phyloP scores from a whole-genome alignment of 2,113 vertebrate genomes.

The Semnopithecus entellus region DNA sequence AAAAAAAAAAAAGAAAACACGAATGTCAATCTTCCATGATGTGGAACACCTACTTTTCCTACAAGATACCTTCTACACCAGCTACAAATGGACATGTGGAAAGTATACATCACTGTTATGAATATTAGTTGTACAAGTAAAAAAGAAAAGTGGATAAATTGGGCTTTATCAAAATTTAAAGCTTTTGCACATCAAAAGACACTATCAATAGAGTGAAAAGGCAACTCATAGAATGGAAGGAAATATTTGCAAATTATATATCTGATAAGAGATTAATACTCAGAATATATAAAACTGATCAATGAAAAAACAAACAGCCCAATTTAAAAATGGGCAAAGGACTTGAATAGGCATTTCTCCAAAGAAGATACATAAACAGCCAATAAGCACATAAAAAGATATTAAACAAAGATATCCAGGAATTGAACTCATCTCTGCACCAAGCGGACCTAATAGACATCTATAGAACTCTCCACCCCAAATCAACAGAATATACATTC shows the following conservation, averaged over 20 bases:
- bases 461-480: too few species aligned
- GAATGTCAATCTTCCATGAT: not conserved
- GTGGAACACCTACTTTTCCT: not conserved
- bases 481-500: too few species aligned
- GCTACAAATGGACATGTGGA: not conserved
- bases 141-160: not conserved
- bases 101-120: not conserved
- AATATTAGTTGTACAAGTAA: not conserved
- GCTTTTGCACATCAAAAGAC: not conserved
- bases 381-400: not conserved
- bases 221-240: not conserved
- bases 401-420: not conserved
- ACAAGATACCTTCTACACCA: not conserved
- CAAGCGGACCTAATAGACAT: too few species aligned
- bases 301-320: not conserved
- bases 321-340: not conserved
- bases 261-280: not conserved
- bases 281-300: not conserved
- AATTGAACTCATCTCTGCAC: too few species aligned
- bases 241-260: constrained; percentile 5
- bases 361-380: not conserved
- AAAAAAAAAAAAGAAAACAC: too few species aligned
- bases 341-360: not conserved
- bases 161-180: not conserved
- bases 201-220: not conserved